Base-by-base conservation (phyloP, 2,888 invertebrate genomes). In the Diogma glabrata region DNA sequence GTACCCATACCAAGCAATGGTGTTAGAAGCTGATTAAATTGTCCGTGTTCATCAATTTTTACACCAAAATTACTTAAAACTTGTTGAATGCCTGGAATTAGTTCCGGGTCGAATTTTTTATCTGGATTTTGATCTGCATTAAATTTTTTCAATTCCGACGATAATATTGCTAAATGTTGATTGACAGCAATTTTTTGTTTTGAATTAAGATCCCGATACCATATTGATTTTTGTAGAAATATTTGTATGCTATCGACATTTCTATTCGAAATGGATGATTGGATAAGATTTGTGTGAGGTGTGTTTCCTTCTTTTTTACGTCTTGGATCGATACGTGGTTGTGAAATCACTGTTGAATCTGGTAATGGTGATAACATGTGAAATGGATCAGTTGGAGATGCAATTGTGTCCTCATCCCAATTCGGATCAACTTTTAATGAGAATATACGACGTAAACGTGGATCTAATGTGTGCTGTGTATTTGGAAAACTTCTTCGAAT, bases 151-250 rank as follows among this genome's bases (percentile, higher is more conserved):
- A 78, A 66, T 65, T 75, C 75, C 56, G 75, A 76, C 7, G 80
- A 77, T 10, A 81, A 73, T 22, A 76, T 71, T 2, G 79, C 77
- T 60, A 84, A 64, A 62, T 84, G 75, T 60, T 83, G 81, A 62
- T 83, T 84, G 0, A 83, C 76, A 67, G 79, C 76, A 58, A 84
- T 76, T 67, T 84, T 84, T 62, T 81, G 80, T 56, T 81, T 83
- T 51, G 81, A 81, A 58, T 82, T 82, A 46, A 84, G 69, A 55
- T 80, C 81, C 63, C 79, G 81, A 61, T 82, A 84, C 76, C 84
- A 84, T 51, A 73, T 75, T 1, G 83, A 82, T 61, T 75, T 78
- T 65, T 82, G 82, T 49, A 82, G 65, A 57, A 82, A 66, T 54
- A 75, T 76, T 64, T 82, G 81, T 54, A 79, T 72, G 62, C 82